phyloP scores from a whole-genome alignment of 2,888 invertebrate species.

The Marasmarcha lunaedactyla region DNA sequence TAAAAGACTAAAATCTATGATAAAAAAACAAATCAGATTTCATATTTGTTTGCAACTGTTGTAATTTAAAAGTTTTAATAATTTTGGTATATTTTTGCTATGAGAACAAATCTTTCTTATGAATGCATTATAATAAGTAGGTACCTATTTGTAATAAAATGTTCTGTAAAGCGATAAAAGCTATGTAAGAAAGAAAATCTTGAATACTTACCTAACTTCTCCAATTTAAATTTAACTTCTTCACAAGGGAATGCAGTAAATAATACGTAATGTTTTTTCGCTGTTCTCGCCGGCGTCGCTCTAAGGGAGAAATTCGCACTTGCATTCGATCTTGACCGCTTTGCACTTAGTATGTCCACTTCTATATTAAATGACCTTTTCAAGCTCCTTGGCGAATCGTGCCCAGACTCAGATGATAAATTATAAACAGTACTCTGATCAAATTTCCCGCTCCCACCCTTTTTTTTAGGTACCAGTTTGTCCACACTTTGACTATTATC shows the following conservation, averaged over 20 bases:
- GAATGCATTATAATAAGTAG: too few species aligned
- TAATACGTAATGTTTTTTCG: conserved; percentile 34
- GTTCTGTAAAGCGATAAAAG: too few species aligned
- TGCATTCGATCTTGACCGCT: conserved; percentile 24
- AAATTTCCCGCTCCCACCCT: conserved; percentile 8
- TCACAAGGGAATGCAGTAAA: conserved; percentile 48
- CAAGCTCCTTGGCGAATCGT: conserved; percentile 26
- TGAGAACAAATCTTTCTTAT: too few species aligned
- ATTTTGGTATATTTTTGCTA: too few species aligned
- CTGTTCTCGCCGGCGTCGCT: conserved; percentile 26
- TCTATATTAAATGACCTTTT: conserved; percentile 29
- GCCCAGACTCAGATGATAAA: conserved; percentile 31
- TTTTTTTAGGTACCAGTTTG: conserved; percentile 6
- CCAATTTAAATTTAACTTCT: conserved; percentile 36
- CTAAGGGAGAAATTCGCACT: conserved; percentile 20
- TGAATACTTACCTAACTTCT: conserved; percentile 46
- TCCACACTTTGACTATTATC: conserved; percentile 14
- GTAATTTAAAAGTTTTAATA: too few species aligned
- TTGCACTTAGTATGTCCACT: conserved; percentile 25
- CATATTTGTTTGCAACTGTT: too few species aligned
- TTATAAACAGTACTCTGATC: conserved; percentile 44
- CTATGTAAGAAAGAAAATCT: too few species aligned
- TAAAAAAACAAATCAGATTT: too few species aligned
- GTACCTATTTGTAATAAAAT: too few species aligned
- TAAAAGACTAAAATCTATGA: too few species aligned